Evolutionary conservation across 2,113 vertebrate species (phyloP).

Genomic region (Narcine bancroftii): DNA sequence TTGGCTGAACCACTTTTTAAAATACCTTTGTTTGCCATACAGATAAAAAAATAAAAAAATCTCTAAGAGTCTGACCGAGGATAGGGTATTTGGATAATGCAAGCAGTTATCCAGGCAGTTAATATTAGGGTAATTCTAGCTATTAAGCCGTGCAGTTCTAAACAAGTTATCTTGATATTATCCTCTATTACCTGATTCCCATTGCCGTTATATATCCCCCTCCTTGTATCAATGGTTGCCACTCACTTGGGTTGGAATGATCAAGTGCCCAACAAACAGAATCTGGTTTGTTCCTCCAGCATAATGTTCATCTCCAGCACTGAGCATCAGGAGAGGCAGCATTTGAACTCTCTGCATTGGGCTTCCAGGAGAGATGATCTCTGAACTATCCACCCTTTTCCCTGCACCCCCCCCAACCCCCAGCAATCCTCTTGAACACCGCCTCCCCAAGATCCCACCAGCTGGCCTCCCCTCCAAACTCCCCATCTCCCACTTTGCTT

Average conservation of each 20-base stretch:
- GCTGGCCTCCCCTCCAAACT: too few relatives aligned
- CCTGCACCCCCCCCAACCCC: neutral
- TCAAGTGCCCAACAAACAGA: neutral
- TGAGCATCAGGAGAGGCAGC: neutral
- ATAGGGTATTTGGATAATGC: neutral
- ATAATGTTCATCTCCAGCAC: too few relatives aligned
- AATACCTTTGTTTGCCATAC: slow-evolving; percentile 13
- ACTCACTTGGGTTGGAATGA: neutral
- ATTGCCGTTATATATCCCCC: too few relatives aligned
- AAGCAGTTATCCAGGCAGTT: slow-evolving; percentile 23
- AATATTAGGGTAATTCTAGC: slow-evolving; percentile 17
- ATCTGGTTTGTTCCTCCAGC: neutral
- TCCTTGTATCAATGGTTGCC: neutral
- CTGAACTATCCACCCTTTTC: neutral
- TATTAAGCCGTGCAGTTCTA: slow-evolving; percentile 22
- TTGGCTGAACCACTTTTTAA: slow-evolving; percentile 21
- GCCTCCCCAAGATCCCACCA: neutral
- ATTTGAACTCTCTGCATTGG: neutral
- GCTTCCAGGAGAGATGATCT: neutral
- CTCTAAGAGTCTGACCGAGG: slow-evolving; percentile 28
- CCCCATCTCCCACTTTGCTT: neutral
- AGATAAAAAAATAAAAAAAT: slow-evolving; percentile 28
- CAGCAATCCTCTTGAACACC: neutral
- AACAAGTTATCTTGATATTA: slow-evolving; percentile 22
- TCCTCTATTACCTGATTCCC: neutral